Percentiles rank a stretch among this genome's conserved stretches.
Conservation (phyloP, 1,140 invertebrate species). For the Leptinotarsa undecemlineata region DNA sequence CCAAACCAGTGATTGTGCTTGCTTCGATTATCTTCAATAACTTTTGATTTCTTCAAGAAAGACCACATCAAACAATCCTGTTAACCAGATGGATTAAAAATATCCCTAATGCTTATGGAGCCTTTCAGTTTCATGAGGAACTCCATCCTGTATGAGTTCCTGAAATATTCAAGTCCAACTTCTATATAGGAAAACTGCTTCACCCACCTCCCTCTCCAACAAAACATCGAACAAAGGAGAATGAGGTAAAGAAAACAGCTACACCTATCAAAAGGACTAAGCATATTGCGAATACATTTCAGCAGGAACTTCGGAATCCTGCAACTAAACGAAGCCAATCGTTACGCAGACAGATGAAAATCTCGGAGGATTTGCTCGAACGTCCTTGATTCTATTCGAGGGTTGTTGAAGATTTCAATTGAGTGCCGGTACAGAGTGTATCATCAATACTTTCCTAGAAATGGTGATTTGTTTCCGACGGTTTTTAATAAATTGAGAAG, state of each 20-base stretch:
- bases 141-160: neutral
- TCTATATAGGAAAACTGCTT: neutral
- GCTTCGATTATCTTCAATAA: too few species aligned
- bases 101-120: too few species aligned
- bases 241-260: slow-evolving; percentile 20
- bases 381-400: slow-evolving; percentile 10
- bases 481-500: too few species aligned
- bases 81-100: too few species aligned
- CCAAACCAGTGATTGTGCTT: too few species aligned
- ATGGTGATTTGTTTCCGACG: too few species aligned
- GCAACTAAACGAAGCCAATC: slow-evolving; percentile 21
- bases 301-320: neutral
- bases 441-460: neutral
- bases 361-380: slow-evolving; percentile 16
- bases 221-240: slow-evolving; percentile 8
- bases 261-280: slow-evolving; percentile 10
- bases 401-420: slow-evolving; percentile 9
- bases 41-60: too few species aligned
- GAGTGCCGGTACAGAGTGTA: neutral
- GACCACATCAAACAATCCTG: too few species aligned
- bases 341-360: slow-evolving; percentile 21
- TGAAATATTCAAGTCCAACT: neutral
- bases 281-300: slow-evolving; percentile 9
- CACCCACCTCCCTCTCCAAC: neutral
- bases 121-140: neutral